Evolutionary conservation across 2,888 invertebrate genomes (phyloP).

Genomic region (Didymodactylos carnosus): DNA sequence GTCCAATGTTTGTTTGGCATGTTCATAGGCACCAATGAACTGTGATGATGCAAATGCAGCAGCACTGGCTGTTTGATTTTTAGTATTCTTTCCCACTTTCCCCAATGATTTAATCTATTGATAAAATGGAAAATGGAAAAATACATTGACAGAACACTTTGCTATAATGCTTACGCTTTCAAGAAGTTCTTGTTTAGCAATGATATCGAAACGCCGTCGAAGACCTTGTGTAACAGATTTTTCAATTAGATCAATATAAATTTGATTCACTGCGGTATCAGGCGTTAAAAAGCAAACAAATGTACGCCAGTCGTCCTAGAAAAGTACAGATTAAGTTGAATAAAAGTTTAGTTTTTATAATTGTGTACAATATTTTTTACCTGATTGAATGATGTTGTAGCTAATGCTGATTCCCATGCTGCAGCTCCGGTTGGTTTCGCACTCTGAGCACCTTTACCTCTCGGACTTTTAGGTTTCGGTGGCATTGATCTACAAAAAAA

Average conservation of each 20-base stretch:
- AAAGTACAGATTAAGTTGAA: background rate
- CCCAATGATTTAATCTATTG: background rate
- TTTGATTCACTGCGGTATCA: background rate
- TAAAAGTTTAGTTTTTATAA: no score
- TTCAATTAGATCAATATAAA: slow-evolving; percentile 11
- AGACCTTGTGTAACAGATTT: background rate
- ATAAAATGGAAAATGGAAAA: background rate
- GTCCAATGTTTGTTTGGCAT: slow-evolving; percentile 27
- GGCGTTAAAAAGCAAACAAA: slow-evolving; percentile 5
- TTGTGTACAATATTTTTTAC: no score
- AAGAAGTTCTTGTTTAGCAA: slow-evolving; percentile 8
- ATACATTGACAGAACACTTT: background rate
- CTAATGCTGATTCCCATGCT: background rate
- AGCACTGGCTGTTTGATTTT: background rate
- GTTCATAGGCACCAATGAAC: no score
- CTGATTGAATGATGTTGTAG: background rate
- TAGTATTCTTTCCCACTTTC: background rate
- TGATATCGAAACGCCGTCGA: slow-evolving; percentile 5
- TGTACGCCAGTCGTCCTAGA: slow-evolving; percentile 7
- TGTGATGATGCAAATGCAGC: background rate
- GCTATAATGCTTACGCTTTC: background rate
- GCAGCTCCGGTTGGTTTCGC: background rate
- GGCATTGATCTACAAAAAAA: no score
- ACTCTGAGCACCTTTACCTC: background rate
- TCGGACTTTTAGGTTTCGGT: background rate